Evolutionary conservation across 2,888 invertebrate genomes (phyloP), one percentile per base, ranked within the genome.

Genomic region (Syrphus vitripennis): DNA sequence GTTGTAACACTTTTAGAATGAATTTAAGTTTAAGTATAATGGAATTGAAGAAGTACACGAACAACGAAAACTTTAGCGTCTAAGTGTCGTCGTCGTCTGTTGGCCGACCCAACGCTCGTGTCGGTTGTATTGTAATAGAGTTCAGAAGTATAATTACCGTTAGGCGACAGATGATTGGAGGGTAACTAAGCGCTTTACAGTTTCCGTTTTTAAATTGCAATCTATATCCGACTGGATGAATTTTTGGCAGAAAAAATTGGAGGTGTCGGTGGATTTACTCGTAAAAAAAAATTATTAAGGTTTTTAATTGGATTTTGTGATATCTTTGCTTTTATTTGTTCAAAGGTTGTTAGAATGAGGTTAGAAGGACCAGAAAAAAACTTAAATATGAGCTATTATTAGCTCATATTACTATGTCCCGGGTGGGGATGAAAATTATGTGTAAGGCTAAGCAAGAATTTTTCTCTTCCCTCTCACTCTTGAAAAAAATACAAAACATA

Each of bases 21-120:
- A 42, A 61, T 59, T 67, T 48, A 57, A 77, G 63, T 69, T 69
- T 40, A 31, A 37, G 48, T 70, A 79, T 57, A 83, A 80, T 83
- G 74, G 63, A 69, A 65, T 83, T 81, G 61, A 81, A 65, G 45
- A 57, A 53, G 45, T 63, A 26, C 26, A 12, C n/a, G n/a, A 12
- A 42, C 26, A 19, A 42, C 63, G 63, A 24, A 24, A 40, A 61
- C 37, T 57, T 57, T 19, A 34, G 48, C 12, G 14, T 24, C 48
- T 10, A 7, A n/a, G n/a, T n/a, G n/a, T n/a, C n/a, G n/a, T n/a
- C n/a, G n/a, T n/a, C n/a, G n/a, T n/a, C n/a, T n/a, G n/a, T n/a
- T n/a, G n/a, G n/a, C n/a, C n/a, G n/a, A n/a, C n/a, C n/a, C 26
- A 42, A 6, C 26, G 40, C 63, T 42, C 29, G 59, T 57, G 59